Percentiles rank a stretch among this genome's conserved stretches.
phyloP scores from a whole-genome alignment of 2,113 vertebrate genomes.

The Sardina pilchardus region DNA sequence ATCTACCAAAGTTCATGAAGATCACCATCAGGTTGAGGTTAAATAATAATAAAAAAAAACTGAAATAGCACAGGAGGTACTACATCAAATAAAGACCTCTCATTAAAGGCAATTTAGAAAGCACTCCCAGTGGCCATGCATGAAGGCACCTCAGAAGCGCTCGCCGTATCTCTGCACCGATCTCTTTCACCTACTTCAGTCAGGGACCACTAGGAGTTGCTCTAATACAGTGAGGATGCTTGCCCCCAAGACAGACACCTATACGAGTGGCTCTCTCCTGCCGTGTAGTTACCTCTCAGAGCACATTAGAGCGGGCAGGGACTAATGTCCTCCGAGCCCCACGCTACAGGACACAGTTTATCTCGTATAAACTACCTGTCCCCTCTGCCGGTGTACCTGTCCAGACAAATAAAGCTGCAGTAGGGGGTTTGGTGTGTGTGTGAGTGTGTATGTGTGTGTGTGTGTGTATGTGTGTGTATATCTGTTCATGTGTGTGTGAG shows the following conservation, averaged over 20 bases:
- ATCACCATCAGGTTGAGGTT: background rate
- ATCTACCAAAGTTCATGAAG: background rate
- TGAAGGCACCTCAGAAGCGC: background rate
- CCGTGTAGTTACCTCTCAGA: constrained; percentile 42
- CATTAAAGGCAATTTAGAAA: constrained; percentile 6
- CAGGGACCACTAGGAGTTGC: constrained; percentile 41
- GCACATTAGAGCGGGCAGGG: constrained; percentile 55
- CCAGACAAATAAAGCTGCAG: constrained; percentile 53
- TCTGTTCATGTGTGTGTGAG: background rate
- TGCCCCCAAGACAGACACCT: constrained; percentile 51
- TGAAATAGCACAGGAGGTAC: background rate
- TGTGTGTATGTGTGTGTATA: background rate
- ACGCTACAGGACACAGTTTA: constrained; percentile 55
- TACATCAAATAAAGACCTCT: background rate
- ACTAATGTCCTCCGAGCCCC: constrained; percentile 48
- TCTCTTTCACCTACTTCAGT: constrained; percentile 39
- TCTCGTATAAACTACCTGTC: constrained; percentile 58
- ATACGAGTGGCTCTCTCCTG: constrained; percentile 40
- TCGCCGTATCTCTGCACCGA: background rate
- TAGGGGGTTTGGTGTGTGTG: constrained; percentile 31
- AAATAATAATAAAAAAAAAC: background rate
- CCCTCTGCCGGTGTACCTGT: constrained; percentile 48
- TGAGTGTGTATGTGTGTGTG: constrained; percentile 27
- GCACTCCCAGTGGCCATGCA: background rate
- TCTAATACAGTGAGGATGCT: constrained; percentile 39